Evolutionary conservation across 2,113 vertebrate genomes (phyloP).

Genomic region (Thalassarche chlororhynchos): DNA sequence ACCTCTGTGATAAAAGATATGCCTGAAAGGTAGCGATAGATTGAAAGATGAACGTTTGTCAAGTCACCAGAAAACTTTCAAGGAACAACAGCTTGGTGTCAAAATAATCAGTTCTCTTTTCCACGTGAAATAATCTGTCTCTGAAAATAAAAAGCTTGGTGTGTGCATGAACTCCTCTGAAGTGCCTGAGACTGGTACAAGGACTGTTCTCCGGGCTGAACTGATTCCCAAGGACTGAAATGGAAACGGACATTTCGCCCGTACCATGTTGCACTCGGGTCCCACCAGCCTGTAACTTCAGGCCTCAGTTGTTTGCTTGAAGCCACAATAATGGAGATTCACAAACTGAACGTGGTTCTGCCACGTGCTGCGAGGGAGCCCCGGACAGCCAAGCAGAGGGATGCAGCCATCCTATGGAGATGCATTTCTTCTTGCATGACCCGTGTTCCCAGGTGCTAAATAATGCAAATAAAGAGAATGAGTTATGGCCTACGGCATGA

Average conservation of each 20-base stretch:
- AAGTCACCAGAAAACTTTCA: background rate
- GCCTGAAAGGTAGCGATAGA: background rate
- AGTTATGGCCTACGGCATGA: fast-evolving
- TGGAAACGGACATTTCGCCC: background rate
- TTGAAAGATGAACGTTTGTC: background rate
- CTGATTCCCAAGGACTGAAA: background rate
- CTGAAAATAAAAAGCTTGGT: background rate
- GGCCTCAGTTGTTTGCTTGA: background rate
- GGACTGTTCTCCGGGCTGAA: background rate
- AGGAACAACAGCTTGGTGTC: background rate
- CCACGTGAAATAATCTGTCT: background rate
- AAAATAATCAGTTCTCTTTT: background rate
- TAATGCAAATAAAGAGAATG: background rate
- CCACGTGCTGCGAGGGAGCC: background rate
- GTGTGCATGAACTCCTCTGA: background rate
- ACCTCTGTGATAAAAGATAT: background rate
- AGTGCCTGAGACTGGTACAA: background rate
- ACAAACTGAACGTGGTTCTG: background rate
- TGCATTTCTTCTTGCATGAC: background rate
- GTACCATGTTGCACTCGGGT: fast-evolving
- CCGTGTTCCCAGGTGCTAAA: background rate
- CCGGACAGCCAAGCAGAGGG: background rate
- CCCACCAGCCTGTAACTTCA: background rate
- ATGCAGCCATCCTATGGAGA: background rate
- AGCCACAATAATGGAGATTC: background rate